Evolutionary conservation across 1,140 invertebrate genomes (phyloP).

Genomic region (Magallana angulata): DNA sequence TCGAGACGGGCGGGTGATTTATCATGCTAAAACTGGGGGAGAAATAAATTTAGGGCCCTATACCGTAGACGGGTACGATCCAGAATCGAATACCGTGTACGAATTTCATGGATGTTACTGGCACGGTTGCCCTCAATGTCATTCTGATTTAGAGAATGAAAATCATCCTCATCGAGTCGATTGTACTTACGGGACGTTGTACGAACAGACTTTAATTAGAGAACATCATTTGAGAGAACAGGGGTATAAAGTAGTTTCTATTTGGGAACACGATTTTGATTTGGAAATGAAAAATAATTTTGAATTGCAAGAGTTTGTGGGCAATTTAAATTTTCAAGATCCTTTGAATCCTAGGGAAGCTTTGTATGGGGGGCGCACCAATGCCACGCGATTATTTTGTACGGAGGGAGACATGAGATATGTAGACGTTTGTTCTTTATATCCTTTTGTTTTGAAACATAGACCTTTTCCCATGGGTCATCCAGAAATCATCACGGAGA

Average conservation of each 20-base stretch:
- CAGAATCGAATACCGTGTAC: conserved; percentile 41
- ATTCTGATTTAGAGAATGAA: background rate
- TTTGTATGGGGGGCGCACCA: conserved; percentile 45
- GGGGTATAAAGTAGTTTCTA: background rate
- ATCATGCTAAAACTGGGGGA: conserved; percentile 27
- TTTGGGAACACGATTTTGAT: background rate
- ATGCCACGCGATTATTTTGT: conserved; percentile 29
- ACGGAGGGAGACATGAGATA: conserved; percentile 37
- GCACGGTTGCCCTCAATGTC: conserved; percentile 61
- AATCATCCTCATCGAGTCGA: background rate
- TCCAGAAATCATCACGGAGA: too few species aligned
- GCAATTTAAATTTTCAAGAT: background rate
- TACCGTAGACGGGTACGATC: conserved; percentile 5
- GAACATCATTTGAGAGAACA: background rate
- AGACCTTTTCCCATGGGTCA: conserved; percentile 37
- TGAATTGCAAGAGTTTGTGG: background rate
- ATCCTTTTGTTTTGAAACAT: conserved; percentile 40
- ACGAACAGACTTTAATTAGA: background rate
- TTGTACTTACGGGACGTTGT: background rate
- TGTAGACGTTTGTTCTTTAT: conserved; percentile 40
- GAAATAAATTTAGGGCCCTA: conserved; percentile 18
- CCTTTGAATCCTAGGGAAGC: conserved; percentile 22
- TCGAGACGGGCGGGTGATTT: background rate
- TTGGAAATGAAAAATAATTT: background rate
- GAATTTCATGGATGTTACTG: conserved; percentile 59